Evolutionary conservation across 2,113 vertebrate species (phyloP).

Genomic region (Menura novaehollandiae): DNA sequence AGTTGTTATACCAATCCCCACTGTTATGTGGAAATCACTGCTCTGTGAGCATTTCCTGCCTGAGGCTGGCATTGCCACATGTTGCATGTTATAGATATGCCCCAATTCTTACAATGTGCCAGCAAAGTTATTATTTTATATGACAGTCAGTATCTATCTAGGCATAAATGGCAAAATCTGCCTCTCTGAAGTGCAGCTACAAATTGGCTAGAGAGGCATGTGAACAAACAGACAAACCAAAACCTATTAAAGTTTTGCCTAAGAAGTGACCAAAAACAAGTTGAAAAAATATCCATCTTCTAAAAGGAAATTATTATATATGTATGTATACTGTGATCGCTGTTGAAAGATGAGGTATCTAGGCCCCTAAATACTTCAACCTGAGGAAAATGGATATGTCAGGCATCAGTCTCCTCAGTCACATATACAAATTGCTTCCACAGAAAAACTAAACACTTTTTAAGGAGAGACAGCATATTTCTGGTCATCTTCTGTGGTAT

Average conservation of each 20-base stretch:
- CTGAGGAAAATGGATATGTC: not conserved
- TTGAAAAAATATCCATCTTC: not conserved
- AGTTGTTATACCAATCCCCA: accelerated
- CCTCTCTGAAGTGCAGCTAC: not conserved
- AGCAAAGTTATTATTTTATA: not conserved
- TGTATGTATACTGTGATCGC: not conserved
- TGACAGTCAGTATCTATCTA: not conserved
- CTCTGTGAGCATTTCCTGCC: not conserved
- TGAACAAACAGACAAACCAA: not conserved
- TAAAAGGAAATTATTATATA: not conserved
- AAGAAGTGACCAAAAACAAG: not conserved
- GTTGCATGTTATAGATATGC: not conserved
- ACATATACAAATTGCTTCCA: not conserved
- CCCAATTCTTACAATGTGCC: not conserved
- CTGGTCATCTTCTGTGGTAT: not conserved
- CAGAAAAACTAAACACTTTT: not conserved
- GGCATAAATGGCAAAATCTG: not conserved
- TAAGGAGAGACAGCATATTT: not conserved
- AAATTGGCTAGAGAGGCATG: not conserved
- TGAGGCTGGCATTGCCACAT: not conserved
- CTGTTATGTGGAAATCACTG: not conserved
- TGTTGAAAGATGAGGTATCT: not conserved
- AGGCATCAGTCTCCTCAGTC: not conserved
- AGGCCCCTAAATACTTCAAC: not conserved
- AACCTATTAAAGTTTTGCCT: not conserved